Evolutionary conservation across 2,888 invertebrate genomes (phyloP).

Genomic region (Stenoptilia bipunctidactyla): DNA sequence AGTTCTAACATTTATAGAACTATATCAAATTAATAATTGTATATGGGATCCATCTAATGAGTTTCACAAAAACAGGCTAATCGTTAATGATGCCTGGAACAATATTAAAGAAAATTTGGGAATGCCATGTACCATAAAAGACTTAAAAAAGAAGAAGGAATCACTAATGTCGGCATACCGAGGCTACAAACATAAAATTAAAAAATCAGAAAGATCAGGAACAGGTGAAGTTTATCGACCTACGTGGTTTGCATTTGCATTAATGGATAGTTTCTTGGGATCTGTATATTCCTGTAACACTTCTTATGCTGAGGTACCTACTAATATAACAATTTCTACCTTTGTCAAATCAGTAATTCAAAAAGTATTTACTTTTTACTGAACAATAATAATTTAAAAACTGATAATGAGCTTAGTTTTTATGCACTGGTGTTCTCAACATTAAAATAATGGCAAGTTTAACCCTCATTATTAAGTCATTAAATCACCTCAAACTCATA

Average conservation of each 20-base stretch:
- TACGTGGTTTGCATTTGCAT: background rate
- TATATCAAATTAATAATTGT: background rate
- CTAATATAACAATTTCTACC: no score
- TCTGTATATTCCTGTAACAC: background rate
- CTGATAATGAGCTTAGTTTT: no score
- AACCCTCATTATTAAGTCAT: no score
- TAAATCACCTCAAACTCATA: no score
- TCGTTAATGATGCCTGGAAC: background rate
- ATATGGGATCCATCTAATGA: background rate
- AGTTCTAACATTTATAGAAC: background rate
- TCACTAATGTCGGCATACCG: slow-evolving; percentile 4
- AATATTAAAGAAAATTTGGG: background rate
- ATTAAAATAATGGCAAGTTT: no score
- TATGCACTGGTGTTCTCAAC: no score
- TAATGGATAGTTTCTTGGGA: background rate
- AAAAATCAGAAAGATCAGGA: background rate
- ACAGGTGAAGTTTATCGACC: background rate
- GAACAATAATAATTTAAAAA: no score
- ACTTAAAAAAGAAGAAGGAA: slow-evolving; percentile 3
- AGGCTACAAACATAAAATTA: background rate
- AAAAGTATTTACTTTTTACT: no score
- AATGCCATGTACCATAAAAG: background rate
- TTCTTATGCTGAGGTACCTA: no score
- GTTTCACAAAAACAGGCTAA: background rate
- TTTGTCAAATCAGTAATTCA: no score